phyloP scores from a whole-genome alignment of 2,888 invertebrate genomes.

The Phymatocera aterrima region DNA sequence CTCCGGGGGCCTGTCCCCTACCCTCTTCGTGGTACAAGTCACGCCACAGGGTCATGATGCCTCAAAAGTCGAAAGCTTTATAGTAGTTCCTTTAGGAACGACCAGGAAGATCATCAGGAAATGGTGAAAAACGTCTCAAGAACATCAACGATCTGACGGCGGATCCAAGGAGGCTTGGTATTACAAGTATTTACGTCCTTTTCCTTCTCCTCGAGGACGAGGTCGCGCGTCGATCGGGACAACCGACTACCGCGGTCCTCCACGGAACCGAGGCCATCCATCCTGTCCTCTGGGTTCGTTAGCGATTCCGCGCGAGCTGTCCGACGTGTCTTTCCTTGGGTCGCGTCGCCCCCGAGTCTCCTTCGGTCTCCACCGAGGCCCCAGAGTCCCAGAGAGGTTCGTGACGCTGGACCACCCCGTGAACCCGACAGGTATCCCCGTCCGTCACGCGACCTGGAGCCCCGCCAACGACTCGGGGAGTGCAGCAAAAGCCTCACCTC shows the following conservation, averaged over 20 bases:
- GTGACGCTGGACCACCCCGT: slow-evolving; percentile 70
- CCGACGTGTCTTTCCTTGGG: slow-evolving; percentile 57
- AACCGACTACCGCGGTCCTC: slow-evolving; percentile 16
- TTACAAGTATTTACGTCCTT: slow-evolving; percentile 10
- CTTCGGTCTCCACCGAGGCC: slow-evolving; percentile 43
- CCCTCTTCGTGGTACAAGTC: slow-evolving; percentile 6
- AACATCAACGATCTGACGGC: slow-evolving; percentile 4
- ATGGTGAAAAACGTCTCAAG: not conserved
- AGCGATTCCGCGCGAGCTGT: slow-evolving; percentile 70
- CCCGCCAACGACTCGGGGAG: slow-evolving; percentile 17
- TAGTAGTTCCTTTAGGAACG: not conserved
- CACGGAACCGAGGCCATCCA: slow-evolving; percentile 60
- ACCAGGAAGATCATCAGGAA: not conserved
- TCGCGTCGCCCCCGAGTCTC: slow-evolving; percentile 49
- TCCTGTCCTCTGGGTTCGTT: slow-evolving; percentile 69
- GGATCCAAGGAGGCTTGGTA: slow-evolving; percentile 9
- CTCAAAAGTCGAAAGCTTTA: slow-evolving; percentile 3
- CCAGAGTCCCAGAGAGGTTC: slow-evolving; percentile 51
- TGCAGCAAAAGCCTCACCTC: slow-evolving; percentile 30
- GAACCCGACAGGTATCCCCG: slow-evolving; percentile 69
- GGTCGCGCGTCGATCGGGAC: slow-evolving; percentile 41
- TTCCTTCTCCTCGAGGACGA: slow-evolving; percentile 22
- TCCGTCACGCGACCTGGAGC: slow-evolving; percentile 68
- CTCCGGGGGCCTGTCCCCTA: not conserved
- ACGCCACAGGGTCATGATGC: slow-evolving; percentile 37